These are phyloP conservation scores for Oreonectes daqikongensis DNA, from an alignment of 2,797 vertebrate genomes.

Conservation along the genomic window DNA sequence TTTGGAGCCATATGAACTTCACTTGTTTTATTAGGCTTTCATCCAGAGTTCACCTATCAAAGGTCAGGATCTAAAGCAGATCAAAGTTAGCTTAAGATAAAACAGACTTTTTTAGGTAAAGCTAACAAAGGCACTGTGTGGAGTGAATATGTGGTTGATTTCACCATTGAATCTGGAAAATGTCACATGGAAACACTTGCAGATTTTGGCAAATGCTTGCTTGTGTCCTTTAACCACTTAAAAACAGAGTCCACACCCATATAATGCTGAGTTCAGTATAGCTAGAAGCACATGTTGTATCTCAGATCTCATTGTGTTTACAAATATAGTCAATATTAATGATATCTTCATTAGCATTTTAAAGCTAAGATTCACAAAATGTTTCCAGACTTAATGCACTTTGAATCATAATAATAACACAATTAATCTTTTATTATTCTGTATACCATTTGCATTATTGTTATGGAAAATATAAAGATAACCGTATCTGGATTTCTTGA, in stretches of 20 bases:
- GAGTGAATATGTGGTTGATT: conserved; percentile 32
- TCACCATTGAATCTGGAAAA: conserved; percentile 20
- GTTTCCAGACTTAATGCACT: neutral
- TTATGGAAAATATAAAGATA: neutral
- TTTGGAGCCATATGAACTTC: neutral
- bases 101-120: conserved; percentile 59
- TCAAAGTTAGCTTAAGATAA: conserved; percentile 64
- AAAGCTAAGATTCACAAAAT: neutral
- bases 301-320: neutral
- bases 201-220: conserved; percentile 8
- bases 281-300: neutral
- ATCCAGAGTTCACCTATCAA: conserved; percentile 24
- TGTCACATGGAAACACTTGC: conserved; percentile 5
- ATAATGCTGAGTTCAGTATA: neutral
- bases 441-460: no score
- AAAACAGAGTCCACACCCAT: conserved; percentile 5
- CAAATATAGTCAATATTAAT: neutral
- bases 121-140: conserved; percentile 54
- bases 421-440: no score
- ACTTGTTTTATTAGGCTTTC: conserved; percentile 25
- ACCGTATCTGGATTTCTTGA: neutral
- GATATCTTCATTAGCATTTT: neutral
- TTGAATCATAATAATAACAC: neutral
- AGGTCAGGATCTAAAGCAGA: conserved; percentile 44
- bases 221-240: neutral